Percentiles rank a stretch among this genome's conserved stretches.
These are phyloP conservation scores for Malurus elegans DNA, from an alignment of 2,113 vertebrate genomes.

Conservation along the genomic window DNA sequence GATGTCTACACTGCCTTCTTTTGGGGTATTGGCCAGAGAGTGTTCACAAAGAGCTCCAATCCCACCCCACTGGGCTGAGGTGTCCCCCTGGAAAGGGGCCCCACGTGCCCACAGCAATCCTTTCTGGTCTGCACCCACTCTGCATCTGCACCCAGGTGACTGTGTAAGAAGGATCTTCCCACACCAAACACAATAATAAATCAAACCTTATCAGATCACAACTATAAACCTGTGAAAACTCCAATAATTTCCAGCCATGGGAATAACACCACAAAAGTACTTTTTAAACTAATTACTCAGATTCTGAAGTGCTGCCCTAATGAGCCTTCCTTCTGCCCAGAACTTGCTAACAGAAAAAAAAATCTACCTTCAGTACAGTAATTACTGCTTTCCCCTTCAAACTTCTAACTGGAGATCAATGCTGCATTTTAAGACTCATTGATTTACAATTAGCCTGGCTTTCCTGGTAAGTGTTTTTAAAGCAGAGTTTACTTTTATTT, in stretches of 20 bases:
- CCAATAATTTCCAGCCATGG: conserved; percentile 74
- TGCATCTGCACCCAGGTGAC: not conserved
- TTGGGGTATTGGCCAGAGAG: not conserved
- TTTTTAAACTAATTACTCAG: conserved; percentile 82
- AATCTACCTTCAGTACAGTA: conserved; percentile 78
- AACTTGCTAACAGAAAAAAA: conserved; percentile 78
- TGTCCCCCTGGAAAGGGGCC: not conserved
- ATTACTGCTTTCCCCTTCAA: conserved; percentile 83
- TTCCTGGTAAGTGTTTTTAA: conserved; percentile 82
- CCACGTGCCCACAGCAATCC: not conserved
- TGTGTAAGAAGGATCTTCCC: conserved; percentile 11
- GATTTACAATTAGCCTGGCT: conserved; percentile 92
- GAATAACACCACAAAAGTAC: conserved; percentile 81
- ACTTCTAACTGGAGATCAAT: conserved; percentile 91
- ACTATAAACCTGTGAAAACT: conserved; percentile 72
- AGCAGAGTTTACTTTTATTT: conserved; percentile 86
- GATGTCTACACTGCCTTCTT: not conserved
- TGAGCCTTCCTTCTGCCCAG: conserved; percentile 79
- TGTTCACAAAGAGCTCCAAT: not conserved
- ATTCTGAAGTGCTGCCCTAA: conserved; percentile 78
- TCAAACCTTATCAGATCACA: conserved; percentile 69
- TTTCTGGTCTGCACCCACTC: not conserved
- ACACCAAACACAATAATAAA: conserved; percentile 59
- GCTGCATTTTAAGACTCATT: conserved; percentile 91
- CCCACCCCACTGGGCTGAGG: not conserved